These are phyloP conservation scores for Lanistes nyassanus DNA, from an alignment of 1,140 invertebrate genomes.

Conservation along the genomic window DNA sequence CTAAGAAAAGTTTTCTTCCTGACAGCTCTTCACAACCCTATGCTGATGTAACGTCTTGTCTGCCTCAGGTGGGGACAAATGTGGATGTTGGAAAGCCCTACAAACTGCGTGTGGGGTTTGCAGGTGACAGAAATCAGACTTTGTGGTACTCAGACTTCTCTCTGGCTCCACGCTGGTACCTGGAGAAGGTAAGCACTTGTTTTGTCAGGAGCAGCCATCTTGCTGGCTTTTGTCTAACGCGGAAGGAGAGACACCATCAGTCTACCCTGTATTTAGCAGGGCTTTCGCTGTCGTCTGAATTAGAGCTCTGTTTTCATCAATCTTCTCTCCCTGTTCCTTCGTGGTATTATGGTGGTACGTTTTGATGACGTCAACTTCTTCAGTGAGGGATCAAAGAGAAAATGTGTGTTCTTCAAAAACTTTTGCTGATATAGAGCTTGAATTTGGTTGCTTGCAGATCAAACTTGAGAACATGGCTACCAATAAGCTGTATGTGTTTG, in stretches of 20 bases:
- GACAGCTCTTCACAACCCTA: too few relatives aligned
- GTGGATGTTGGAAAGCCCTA: conserved; percentile 48
- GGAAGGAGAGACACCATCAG: too few relatives aligned
- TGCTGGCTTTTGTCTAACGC: too few relatives aligned
- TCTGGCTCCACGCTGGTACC: conserved; percentile 42
- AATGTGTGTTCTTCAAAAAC: too few relatives aligned
- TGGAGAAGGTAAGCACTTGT: conserved; percentile 38
- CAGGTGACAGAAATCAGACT: conserved; percentile 19
- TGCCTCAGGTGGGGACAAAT: conserved; percentile 35
- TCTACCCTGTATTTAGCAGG: too few relatives aligned
- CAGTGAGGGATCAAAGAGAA: not conserved
- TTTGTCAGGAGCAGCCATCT: too few relatives aligned
- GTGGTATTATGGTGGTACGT: too few relatives aligned
- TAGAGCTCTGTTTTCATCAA: too few relatives aligned
- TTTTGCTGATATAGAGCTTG: not conserved
- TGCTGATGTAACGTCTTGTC: not conserved
- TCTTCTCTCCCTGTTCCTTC: too few relatives aligned
- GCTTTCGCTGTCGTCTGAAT: too few relatives aligned
- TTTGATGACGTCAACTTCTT: not conserved
- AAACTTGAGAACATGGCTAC: conserved; percentile 43
- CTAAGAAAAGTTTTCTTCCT: too few relatives aligned
- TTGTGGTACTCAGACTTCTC: conserved; percentile 39
- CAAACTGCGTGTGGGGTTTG: conserved; percentile 48
- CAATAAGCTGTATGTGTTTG: conserved; percentile 41
- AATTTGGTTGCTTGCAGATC: conserved; percentile 29